Evolutionary conservation across 2,797 vertebrate species (phyloP).

Genomic region (Oceanodroma leucorhoa): DNA sequence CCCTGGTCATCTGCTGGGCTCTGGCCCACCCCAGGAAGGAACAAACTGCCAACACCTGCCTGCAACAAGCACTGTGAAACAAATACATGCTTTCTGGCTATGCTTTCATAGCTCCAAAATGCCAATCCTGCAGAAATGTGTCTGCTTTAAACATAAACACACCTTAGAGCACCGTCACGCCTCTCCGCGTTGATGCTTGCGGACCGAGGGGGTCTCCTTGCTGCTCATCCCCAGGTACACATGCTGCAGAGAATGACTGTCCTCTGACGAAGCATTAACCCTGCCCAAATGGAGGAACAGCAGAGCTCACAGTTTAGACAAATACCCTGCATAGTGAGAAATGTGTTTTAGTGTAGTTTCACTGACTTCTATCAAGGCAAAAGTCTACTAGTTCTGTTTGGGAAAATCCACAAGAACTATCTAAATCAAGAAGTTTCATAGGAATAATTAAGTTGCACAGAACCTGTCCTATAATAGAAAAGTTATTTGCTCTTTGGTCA

Average conservation of each 20-base stretch:
- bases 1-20: background rate
- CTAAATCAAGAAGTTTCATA: background rate
- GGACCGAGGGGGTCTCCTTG: fast-evolving
- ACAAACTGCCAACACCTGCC: background rate
- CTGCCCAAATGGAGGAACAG: background rate
- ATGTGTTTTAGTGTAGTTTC: background rate
- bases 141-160: background rate
- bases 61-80: background rate
- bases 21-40: background rate
- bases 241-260: background rate
- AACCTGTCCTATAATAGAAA: background rate
- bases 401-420: background rate
- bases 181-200: fast-evolving
- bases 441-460: background rate
- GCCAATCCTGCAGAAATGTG: fast-evolving
- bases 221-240: background rate
- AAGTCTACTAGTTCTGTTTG: background rate
- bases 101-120: fast-evolving
- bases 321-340: background rate
- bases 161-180: fast-evolving
- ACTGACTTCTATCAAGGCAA: background rate
- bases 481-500: background rate
- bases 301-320: fast-evolving
- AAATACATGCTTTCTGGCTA: fast-evolving
- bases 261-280: fast-evolving